Percentiles rank a stretch among this genome's conserved stretches.
phyloP scores from a whole-genome alignment of 2,113 vertebrate species.

The Sigmodon hispidus region DNA sequence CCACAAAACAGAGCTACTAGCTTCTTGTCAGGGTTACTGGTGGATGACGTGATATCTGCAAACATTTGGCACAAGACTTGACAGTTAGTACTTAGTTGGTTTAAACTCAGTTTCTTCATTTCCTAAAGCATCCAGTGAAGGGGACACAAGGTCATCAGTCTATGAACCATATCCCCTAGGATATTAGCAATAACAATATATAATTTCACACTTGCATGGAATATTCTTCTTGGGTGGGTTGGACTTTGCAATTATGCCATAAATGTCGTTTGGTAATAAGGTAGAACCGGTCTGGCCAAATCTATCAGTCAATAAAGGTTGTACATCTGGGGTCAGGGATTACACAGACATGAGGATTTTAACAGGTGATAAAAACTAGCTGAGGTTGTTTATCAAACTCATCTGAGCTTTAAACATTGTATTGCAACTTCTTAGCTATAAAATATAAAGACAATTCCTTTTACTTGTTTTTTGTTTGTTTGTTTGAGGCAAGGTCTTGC shows the following conservation, averaged over 20 bases:
- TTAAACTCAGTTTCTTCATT: not conserved
- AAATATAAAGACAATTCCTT: not conserved
- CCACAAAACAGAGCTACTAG: not conserved
- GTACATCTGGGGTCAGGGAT: not conserved
- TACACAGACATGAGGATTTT: not conserved
- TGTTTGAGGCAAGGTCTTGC: not conserved
- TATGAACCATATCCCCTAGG: not conserved
- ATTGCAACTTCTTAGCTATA: not conserved
- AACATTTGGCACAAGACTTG: not conserved
- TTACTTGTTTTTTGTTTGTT: not conserved
- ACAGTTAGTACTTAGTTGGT: not conserved
- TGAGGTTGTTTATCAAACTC: not conserved
- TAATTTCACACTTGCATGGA: constrained; percentile 20
- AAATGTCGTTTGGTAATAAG: not conserved
- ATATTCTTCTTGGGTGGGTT: not conserved
- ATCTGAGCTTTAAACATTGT: not conserved
- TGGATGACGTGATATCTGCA: not conserved
- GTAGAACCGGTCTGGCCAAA: not conserved
- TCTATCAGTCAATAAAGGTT: not conserved
- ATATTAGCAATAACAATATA: not conserved
- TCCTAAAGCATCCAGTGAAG: not conserved
- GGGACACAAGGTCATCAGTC: too few species aligned
- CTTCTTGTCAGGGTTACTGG: not conserved
- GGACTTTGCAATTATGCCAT: not conserved
- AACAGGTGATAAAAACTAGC: constrained; percentile 9